Evolutionary conservation across 2,113 vertebrate species (phyloP), one percentile per base, ranked within the genome.

Genomic region (Panthera leo): DNA sequence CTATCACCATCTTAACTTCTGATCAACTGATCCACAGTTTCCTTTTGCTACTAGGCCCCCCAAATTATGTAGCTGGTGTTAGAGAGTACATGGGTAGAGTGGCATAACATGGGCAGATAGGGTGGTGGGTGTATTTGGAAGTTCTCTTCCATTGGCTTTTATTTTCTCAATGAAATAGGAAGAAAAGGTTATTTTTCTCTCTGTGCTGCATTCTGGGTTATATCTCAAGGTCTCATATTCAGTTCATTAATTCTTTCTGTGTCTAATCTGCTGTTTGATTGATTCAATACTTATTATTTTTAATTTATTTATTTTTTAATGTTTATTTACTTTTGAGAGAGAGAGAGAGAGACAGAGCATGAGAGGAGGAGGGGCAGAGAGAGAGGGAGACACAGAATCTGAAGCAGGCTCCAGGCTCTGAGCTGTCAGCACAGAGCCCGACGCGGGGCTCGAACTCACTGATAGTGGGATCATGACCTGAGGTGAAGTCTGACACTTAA

Each of bases 361-460:
- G 51, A 51, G 51, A 12, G 14, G 51, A 14, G 13, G 51, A 51
- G 14, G 51, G 51, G 51, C 51, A 55, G 55, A 18, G 55, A 19
- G 58, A 58, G 19, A 58, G 58, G 19, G 21, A 61, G 5, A 61
- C 55, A 58, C 53, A 55, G 58, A 23, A 61, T 61, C 18, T 23
- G 58, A 61, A 61, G 18, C 58, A 1, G 18, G 21, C 21, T 61
- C 58, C 58, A 61, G 58, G 58, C 58, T 61, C 58, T 23, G 21
- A 61, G 58, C 58, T 61, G 58, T 25, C 58, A 61, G 58, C 58
- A 61, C 58, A 61, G 21, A 23, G 58, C 19, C 51, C 14, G 51
- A 51, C 3, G 3, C 3, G 0, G 2, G 58, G 58, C 21, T 61
- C 3, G 1, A 23, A 61, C 58, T 21, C 51, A 23, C 45, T 6